Conservation (phyloP, 2,888 invertebrate species). For the Ormyrus nitidulus region DNA sequence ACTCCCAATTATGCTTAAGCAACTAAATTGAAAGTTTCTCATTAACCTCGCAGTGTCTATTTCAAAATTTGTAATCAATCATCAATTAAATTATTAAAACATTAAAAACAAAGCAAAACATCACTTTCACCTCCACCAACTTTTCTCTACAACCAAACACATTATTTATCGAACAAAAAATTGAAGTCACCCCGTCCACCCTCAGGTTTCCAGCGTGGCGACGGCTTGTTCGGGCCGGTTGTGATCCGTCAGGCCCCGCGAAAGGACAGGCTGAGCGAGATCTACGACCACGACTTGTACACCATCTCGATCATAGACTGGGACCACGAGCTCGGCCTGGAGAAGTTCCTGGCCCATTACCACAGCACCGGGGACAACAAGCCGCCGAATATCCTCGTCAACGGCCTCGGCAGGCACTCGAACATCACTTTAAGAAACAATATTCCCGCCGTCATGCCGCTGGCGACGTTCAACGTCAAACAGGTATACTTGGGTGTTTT, state of each 20-base stretch:
- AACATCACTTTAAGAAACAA: conserved; percentile 57
- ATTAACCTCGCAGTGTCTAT: no score
- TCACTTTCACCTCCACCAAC: no score
- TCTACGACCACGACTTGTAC: conserved; percentile 91
- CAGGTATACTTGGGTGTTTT: conserved; percentile 76
- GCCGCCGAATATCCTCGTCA: conserved; percentile 87
- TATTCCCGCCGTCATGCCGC: conserved; percentile 77
- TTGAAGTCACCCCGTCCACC: neutral
- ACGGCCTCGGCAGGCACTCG: conserved; percentile 85
- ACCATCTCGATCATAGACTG: conserved; percentile 88
- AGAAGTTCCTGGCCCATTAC: conserved; percentile 90
- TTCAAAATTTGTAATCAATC: no score
- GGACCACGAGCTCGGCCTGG: conserved; percentile 84
- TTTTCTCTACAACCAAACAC: no score
- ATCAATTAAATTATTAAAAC: no score
- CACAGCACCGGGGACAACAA: conserved; percentile 90
- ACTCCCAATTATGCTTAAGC: no score
- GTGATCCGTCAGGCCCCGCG: conserved; percentile 83
- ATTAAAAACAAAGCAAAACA: no score
- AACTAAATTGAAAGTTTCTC: no score
- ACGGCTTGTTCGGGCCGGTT: conserved; percentile 88
- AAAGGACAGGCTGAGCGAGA: conserved; percentile 79
- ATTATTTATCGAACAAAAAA: no score
- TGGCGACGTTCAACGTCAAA: conserved; percentile 82
- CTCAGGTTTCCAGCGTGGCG: conserved; percentile 89